Percentiles rank a stretch among this genome's conserved stretches.
Evolutionary conservation across 1,140 invertebrate genomes (phyloP).

Genomic region (Hyposmocoma kahamanoa): DNA sequence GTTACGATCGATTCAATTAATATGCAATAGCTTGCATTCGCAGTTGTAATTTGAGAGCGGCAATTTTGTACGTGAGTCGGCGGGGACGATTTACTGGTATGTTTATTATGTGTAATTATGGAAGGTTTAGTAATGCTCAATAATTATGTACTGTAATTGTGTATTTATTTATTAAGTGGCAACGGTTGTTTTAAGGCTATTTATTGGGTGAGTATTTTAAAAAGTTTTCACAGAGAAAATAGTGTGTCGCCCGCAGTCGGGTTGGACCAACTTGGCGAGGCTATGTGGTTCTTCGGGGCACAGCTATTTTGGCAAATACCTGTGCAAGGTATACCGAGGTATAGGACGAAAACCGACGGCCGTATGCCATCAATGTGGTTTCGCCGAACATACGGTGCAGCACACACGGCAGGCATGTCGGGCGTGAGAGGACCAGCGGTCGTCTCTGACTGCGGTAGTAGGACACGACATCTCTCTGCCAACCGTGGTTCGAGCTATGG

Average conservation of each 20-base stretch:
- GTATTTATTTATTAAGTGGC: neutral
- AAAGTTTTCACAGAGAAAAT: neutral
- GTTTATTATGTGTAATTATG: slow-evolving; percentile 22
- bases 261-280: too few species aligned
- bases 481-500: too few species aligned
- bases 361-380: too few species aligned
- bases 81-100: slow-evolving; percentile 21
- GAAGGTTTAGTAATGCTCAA: slow-evolving; percentile 7
- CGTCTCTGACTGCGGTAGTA: too few species aligned
- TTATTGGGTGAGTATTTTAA: neutral
- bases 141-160: slow-evolving; percentile 12
- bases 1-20: slow-evolving; percentile 40
- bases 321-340: too few species aligned
- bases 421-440: too few species aligned
- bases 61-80: slow-evolving; percentile 32
- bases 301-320: too few species aligned
- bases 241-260: neutral
- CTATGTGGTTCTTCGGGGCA: too few species aligned
- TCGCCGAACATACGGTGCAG: too few species aligned
- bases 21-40: slow-evolving; percentile 46
- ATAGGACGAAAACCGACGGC: too few species aligned
- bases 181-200: neutral
- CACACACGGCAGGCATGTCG: too few species aligned
- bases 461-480: too few species aligned
- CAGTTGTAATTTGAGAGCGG: slow-evolving; percentile 38